phyloP scores from a whole-genome alignment of 1,140 invertebrate genomes.

The Babylonia areolata region DNA sequence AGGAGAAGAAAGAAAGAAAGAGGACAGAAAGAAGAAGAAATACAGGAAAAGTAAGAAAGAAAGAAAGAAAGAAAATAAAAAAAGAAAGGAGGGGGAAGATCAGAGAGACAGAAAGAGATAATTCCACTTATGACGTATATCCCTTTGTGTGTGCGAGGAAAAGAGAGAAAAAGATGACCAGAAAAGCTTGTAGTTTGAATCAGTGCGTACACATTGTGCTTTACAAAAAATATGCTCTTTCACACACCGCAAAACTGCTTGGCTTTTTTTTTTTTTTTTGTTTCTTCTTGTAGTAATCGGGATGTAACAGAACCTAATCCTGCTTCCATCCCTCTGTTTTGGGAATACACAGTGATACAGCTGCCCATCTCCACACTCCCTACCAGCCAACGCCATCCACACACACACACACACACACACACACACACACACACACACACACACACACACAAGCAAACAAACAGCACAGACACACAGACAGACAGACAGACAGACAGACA shows the following conservation, averaged over 20 bases:
- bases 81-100: background rate
- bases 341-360: background rate
- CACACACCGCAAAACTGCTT: no score
- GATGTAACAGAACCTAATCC: no score
- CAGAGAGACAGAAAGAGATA: background rate
- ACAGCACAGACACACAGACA: no score
- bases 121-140: no score
- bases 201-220: no score
- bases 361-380: background rate
- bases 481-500: background rate
- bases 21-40: background rate
- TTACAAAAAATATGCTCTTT: no score
- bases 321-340: background rate
- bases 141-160: no score
- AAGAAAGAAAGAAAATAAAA: background rate
- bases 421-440: background rate
- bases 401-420: conserved; percentile 24
- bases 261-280: no score
- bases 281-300: no score
- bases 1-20: background rate
- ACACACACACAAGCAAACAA: no score
- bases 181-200: no score
- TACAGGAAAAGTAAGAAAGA: background rate
- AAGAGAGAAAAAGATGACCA: no score
- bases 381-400: background rate